phyloP scores from a whole-genome alignment of 2,797 vertebrate species.

The Acrossocheilus fasciatus region DNA sequence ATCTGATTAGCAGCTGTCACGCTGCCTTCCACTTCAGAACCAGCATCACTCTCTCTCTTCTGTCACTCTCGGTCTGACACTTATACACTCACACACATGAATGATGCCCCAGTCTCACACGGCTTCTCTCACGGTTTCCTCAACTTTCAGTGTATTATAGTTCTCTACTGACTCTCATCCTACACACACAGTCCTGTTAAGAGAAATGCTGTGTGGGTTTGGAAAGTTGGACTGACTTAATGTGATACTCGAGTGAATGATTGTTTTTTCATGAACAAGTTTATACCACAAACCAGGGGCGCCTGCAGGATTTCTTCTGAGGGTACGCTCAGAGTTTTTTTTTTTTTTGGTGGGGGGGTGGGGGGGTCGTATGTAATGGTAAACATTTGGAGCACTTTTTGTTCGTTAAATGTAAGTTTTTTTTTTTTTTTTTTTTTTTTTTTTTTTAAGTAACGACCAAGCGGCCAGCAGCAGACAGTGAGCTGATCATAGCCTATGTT shows the following conservation, averaged over 20 bases:
- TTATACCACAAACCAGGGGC: not conserved
- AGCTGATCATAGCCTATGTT: no score
- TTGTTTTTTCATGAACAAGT: not conserved
- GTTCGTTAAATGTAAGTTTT: no score
- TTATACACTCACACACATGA: constrained; percentile 36
- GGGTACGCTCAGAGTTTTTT: no score
- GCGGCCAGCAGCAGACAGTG: no score
- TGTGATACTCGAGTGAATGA: not conserved
- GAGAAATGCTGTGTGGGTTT: not conserved
- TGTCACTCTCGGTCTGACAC: constrained; percentile 54
- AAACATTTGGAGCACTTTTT: no score
- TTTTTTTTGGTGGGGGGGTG: no score
- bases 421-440: no score
- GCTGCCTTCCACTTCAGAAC: constrained; percentile 75
- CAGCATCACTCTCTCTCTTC: constrained; percentile 60
- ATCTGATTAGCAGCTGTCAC: constrained; percentile 86
- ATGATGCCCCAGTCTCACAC: constrained; percentile 9
- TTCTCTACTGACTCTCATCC: not conserved
- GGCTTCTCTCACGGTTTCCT: not conserved
- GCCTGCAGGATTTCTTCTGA: no score
- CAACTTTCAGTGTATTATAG: not conserved
- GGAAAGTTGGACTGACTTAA: not conserved
- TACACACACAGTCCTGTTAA: not conserved
- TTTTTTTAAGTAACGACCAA: no score
- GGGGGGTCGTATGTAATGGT: no score